Percentiles rank a stretch among this genome's conserved stretches.
phyloP scores from a whole-genome alignment of 2,797 vertebrate genomes.

The Arrhamphus sclerolepis region DNA sequence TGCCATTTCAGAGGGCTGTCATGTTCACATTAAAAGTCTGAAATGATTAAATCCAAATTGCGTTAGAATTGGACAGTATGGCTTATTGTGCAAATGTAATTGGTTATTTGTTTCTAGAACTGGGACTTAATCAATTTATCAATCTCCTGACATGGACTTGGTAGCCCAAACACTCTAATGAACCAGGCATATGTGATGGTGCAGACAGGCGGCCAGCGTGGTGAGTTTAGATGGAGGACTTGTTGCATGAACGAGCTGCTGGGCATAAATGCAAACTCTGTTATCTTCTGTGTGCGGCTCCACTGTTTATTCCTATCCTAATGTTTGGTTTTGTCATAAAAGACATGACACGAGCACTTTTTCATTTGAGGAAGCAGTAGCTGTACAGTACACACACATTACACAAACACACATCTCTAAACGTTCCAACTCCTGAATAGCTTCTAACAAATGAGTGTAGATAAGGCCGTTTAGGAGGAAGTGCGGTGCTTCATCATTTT shows the following conservation, averaged over 20 bases:
- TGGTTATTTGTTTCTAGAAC: too few species aligned
- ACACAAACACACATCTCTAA: conserved; percentile 22
- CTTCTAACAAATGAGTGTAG: conserved; percentile 66
- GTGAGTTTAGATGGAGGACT: not conserved
- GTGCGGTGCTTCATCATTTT: conserved; percentile 68
- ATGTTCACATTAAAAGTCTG: too few species aligned
- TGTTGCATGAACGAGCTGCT: conserved; percentile 3
- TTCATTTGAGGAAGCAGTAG: conserved; percentile 21
- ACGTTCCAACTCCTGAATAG: conserved; percentile 46
- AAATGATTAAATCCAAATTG: too few species aligned
- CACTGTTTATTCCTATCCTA: conserved; percentile 42
- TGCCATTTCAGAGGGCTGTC: too few species aligned
- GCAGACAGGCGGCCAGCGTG: not conserved
- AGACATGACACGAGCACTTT: conserved; percentile 31
- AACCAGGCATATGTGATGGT: not conserved
- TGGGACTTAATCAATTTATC: too few species aligned
- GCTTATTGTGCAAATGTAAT: too few species aligned
- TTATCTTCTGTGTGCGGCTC: conserved; percentile 1
- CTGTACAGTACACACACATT: conserved; percentile 1
- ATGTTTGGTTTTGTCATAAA: conserved; percentile 50
- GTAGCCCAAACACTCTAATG: too few species aligned
- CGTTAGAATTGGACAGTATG: too few species aligned
- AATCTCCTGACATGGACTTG: too few species aligned
- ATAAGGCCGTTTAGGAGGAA: conserved; percentile 66
- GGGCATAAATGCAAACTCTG: not conserved